A percentile compares a stretch with the other conserved stretches of the same genome.
Conservation (phyloP, 2,888 invertebrate genomes). For the Zygothrica quintamaculata region DNA sequence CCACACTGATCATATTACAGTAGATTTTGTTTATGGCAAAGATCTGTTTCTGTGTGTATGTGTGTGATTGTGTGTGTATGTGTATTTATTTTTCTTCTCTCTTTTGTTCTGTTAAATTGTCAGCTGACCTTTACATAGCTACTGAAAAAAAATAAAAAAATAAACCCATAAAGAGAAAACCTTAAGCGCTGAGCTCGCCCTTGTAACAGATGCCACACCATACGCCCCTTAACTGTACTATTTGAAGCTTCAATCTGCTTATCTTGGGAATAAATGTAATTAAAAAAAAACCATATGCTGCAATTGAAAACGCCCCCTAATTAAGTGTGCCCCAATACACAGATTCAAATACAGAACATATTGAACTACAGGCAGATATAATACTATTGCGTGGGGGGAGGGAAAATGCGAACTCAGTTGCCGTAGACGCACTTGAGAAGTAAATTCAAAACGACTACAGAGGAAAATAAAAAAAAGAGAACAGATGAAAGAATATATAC, state of each 20-base stretch:
- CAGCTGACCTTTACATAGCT: slow-evolving; percentile 49
- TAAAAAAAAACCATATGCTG: slow-evolving; percentile 71
- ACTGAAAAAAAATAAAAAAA: no score
- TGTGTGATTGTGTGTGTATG: no score
- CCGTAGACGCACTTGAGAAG: slow-evolving; percentile 59
- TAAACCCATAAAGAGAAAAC: no score
- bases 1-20: slow-evolving; percentile 48
- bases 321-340: slow-evolving; percentile 43
- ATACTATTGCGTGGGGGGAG: slow-evolving; percentile 2
- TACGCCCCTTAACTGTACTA: slow-evolving; percentile 22
- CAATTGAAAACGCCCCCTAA: slow-evolving; percentile 69
- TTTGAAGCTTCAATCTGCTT: slow-evolving; percentile 32
- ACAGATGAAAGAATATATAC: no score
- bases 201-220: slow-evolving; percentile 6
- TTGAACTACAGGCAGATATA: slow-evolving; percentile 6
- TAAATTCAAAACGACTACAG: slow-evolving; percentile 2
- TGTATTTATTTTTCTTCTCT: slow-evolving; percentile 3
- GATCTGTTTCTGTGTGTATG: not conserved
- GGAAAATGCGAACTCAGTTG: slow-evolving; percentile 33
- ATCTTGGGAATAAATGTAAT: slow-evolving; percentile 66
- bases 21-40: slow-evolving; percentile 22
- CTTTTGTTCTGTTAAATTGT: slow-evolving; percentile 16
- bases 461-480: slow-evolving; percentile 5
- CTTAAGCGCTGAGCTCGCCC: slow-evolving; percentile 7
- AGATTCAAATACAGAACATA: slow-evolving; percentile 23